Percentiles rank a stretch among this genome's conserved stretches.
Evolutionary conservation across 2,888 invertebrate species (phyloP).

Genomic region (Xylota sylvarum): DNA sequence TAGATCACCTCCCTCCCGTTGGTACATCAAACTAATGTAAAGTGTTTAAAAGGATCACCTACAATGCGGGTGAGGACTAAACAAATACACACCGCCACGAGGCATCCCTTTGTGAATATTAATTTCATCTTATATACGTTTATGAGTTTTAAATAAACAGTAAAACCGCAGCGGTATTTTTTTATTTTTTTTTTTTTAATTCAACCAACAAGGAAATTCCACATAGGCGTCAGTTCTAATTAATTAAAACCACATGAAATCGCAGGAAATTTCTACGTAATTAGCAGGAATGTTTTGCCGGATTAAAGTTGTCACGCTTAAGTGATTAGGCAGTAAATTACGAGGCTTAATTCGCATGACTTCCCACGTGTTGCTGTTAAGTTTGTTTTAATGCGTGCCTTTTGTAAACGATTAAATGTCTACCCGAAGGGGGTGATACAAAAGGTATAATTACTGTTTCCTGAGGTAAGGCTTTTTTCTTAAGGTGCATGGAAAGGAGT

Average conservation of each 20-base stretch:
- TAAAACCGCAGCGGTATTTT: not conserved
- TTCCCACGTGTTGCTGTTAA: conserved; percentile 40
- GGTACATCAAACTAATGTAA: not conserved
- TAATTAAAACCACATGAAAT: conserved; percentile 57
- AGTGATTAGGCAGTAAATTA: conserved; percentile 54
- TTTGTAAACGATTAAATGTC: conserved; percentile 26
- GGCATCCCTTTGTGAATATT: conserved; percentile 2
- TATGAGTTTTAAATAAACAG: conserved; percentile 1
- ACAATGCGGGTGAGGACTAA: not conserved
- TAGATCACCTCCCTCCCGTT: not conserved
- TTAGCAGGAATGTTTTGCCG: conserved; percentile 37
- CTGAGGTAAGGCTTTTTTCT: too few species aligned
- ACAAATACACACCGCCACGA: not conserved
- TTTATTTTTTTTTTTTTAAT: not conserved
- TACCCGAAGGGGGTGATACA: not conserved
- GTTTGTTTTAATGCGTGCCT: conserved; percentile 22
- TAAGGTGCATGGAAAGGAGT: not conserved
- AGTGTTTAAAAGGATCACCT: not conserved
- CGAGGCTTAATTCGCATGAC: conserved; percentile 20
- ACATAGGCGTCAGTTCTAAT: conserved; percentile 4
- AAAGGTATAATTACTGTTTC: not conserved
- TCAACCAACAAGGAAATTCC: not conserved
- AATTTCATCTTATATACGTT: conserved; percentile 1
- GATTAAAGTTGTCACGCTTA: conserved; percentile 50
- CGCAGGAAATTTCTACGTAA: conserved; percentile 55